Evolutionary conservation across 2,797 vertebrate genomes (phyloP).

Genomic region (Mustela erminea): DNA sequence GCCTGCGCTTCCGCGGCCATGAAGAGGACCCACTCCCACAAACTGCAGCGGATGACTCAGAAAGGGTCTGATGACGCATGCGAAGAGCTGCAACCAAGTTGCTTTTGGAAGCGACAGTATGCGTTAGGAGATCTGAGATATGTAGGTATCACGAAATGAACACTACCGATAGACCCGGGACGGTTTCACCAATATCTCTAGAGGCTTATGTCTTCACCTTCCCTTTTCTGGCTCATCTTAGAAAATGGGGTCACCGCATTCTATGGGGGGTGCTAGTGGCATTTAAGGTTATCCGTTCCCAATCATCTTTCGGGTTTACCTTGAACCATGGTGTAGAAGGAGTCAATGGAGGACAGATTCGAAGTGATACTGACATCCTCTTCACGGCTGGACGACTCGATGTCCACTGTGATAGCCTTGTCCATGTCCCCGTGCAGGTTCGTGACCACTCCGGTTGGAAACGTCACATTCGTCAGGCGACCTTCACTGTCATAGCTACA

Average conservation of each 20-base stretch:
- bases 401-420: conserved; percentile 95
- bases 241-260: fast-evolving
- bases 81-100: background rate
- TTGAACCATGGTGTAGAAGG: conserved; percentile 97
- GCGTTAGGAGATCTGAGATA: background rate
- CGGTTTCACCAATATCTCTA: background rate
- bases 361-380: conserved; percentile 97
- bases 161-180: background rate
- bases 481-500: conserved; percentile 98
- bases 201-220: background rate
- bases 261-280: too few species aligned
- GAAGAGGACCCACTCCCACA: background rate
- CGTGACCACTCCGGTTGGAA: conserved; percentile 97
- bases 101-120: background rate
- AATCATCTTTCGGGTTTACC: conserved; percentile 87
- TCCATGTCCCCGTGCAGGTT: conserved; percentile 97
- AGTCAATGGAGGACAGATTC: conserved; percentile 95
- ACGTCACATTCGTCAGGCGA: conserved; percentile 97
- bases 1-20: fast-evolving
- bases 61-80: fast-evolving
- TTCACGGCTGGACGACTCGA: conserved; percentile 95
- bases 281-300: background rate
- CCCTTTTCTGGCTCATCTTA: background rate
- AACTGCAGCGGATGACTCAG: background rate
- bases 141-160: background rate